Base-by-base conservation (phyloP, 2,888 invertebrate species). In the Baronia brevicornis region DNA sequence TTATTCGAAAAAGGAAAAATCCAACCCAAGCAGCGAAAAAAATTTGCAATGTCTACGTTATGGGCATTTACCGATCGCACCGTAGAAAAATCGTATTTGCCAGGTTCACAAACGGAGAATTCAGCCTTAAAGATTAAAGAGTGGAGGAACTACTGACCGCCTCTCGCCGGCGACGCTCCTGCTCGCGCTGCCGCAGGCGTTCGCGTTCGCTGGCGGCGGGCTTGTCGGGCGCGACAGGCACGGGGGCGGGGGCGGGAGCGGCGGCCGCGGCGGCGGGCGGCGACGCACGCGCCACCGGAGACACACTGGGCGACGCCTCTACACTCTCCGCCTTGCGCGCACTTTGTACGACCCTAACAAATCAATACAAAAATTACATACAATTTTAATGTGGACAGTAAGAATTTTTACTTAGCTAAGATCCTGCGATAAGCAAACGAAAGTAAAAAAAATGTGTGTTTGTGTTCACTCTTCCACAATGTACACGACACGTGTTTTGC, bases 161-260 rank as follows among this genome's bases (percentile, higher is more conserved):
- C 86, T 96, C 96, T 42, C 97, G 87, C 43, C 96, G 88, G 43
- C 97, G 87, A 36, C 96, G 86, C 69, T 97, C 97, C 79, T 96
- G 96, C 68, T 97, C 97, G 48, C 93, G 88, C 61, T 91, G 87
- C 54, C 95, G 88, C 60, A 92, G 90, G 17, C 95, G 88, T 65
- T 96, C 95, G 42, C 95, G 88, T 68, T 95, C 96, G 35, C 91
- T 88, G 26, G 89, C 90, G 32, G 90, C 87, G 60, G 87, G 60
- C 82, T 72, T 72, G 62, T 77, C 75, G 38, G 66, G 62, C 48
- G 69, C 63, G 49, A 61, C 61, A 38, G 68, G 59, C 37, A 66
- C 62, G 33, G 84, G 55, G 38, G 59, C 46, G 46, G 48, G 43
- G 46, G 54, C 36, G 54, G 61, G 37, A 48, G 48, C 41, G 44